phyloP scores from a whole-genome alignment of 1,140 invertebrate species.

The Heterodera carotae region DNA sequence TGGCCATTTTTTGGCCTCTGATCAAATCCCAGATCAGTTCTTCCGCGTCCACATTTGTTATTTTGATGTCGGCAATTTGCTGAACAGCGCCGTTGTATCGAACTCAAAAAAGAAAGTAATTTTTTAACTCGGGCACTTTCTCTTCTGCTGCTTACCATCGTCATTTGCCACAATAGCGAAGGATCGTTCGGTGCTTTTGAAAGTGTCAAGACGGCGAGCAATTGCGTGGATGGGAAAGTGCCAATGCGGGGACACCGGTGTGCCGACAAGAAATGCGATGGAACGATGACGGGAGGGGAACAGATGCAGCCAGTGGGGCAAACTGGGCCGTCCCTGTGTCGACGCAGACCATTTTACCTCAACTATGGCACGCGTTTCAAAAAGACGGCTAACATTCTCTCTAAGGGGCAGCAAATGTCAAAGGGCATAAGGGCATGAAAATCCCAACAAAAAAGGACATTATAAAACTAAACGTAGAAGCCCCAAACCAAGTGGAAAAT shows the following conservation, averaged over 20 bases:
- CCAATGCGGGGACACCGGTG: constrained; percentile 54
- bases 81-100: constrained; percentile 54
- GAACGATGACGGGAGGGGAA: constrained; percentile 53
- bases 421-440: too few relatives aligned
- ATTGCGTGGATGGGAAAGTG: constrained; percentile 60
- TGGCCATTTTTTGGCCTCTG: constrained; percentile 40
- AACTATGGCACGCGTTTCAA: too few relatives aligned
- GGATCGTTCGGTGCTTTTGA: constrained; percentile 52
- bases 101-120: constrained; percentile 43
- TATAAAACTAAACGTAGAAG: too few relatives aligned
- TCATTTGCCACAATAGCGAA: constrained; percentile 55
- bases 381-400: too few relatives aligned
- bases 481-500: too few relatives aligned
- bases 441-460: too few relatives aligned
- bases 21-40: constrained; percentile 47
- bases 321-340: constrained; percentile 55
- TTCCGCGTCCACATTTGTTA: constrained; percentile 61
- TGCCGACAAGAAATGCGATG: constrained; percentile 50
- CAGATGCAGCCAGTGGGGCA: constrained; percentile 60
- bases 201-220: constrained; percentile 56
- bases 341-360: constrained; percentile 65
- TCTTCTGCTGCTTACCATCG: constrained; percentile 42
- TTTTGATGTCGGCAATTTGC: constrained; percentile 53
- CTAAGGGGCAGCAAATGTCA: too few relatives aligned
- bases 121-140: background rate